Percentiles rank a stretch among this genome's conserved stretches.
These are phyloP conservation scores for Cephus cinctus DNA, from an alignment of 1,140 invertebrate genomes.

Conservation along the genomic window DNA sequence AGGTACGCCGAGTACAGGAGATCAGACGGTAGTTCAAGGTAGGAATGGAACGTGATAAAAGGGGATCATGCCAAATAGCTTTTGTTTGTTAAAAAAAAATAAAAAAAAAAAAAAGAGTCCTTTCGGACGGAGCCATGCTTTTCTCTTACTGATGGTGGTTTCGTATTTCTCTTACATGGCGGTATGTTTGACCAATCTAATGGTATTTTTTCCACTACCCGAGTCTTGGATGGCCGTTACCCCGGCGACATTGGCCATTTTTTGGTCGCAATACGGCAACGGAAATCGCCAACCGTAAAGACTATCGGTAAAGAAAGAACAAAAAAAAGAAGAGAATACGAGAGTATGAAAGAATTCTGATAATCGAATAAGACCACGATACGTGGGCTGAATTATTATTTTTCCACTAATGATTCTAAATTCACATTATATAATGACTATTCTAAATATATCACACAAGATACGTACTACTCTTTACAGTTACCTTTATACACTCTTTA, in stretches of 20 bases:
- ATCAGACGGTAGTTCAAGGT: too few relatives aligned
- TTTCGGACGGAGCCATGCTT: conserved; percentile 44
- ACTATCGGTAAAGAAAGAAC: conserved; percentile 65
- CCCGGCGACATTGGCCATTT: conserved; percentile 71
- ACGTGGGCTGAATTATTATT: too few relatives aligned
- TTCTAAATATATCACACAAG: too few relatives aligned
- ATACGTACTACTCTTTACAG: too few relatives aligned
- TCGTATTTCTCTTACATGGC: conserved; percentile 52
- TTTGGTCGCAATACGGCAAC: conserved; percentile 84
- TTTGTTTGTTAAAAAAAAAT: too few relatives aligned
- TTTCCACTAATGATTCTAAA: too few relatives aligned
- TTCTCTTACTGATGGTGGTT: conserved; percentile 39
- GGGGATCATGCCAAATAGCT: too few relatives aligned
- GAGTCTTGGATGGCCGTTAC: conserved; percentile 68
- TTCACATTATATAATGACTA: too few relatives aligned
- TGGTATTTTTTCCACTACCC: conserved; percentile 57
- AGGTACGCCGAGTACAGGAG: too few relatives aligned
- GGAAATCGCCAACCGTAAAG: conserved; percentile 91
- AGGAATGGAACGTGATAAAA: too few relatives aligned
- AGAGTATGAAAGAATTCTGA: conserved; percentile 3
- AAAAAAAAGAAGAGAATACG: conserved; percentile 26
- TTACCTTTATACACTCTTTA: too few relatives aligned
- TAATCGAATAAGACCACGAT: too few relatives aligned
- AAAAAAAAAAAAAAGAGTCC: conserved; percentile 22
- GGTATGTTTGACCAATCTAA: conserved; percentile 57